phyloP scores from a whole-genome alignment of 2,113 vertebrate species.

The Irena cyanogastra region DNA sequence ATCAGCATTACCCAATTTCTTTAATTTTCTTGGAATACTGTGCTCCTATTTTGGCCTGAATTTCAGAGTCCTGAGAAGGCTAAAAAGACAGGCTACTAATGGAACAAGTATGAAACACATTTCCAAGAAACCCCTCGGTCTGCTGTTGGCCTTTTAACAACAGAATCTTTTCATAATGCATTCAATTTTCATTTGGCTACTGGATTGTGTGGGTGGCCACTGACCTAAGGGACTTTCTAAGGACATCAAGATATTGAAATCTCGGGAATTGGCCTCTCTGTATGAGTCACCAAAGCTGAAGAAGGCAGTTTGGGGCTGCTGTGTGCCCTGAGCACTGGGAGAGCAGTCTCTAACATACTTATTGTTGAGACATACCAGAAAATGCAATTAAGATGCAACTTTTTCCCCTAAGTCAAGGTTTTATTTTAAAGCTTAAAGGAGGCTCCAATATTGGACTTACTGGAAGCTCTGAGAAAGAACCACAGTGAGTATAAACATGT shows the following conservation, averaged over 20 bases:
- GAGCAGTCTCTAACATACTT: background rate
- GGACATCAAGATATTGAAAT: background rate
- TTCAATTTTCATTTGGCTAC: background rate
- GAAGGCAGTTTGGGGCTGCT: background rate
- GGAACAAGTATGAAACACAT: background rate
- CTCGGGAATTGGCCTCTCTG: background rate
- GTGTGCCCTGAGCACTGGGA: background rate
- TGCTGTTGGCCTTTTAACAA: background rate
- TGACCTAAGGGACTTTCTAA: constrained; percentile 9
- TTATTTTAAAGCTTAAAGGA: background rate
- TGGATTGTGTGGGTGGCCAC: background rate
- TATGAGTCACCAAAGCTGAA: background rate
- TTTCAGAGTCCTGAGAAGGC: background rate
- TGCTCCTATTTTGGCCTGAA: background rate
- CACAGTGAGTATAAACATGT: background rate
- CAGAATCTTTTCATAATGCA: background rate
- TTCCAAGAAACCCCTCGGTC: background rate
- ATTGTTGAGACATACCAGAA: background rate
- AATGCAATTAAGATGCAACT: background rate
- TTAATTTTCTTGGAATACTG: background rate
- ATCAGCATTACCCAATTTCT: background rate
- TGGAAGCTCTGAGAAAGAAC: background rate
- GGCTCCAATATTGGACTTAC: background rate
- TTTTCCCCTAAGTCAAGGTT: background rate
- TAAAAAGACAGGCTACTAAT: background rate